Percentiles rank a stretch among this genome's conserved stretches.
Evolutionary conservation across 2,888 invertebrate species (phyloP).

Genomic region (Poecilus cupreus): DNA sequence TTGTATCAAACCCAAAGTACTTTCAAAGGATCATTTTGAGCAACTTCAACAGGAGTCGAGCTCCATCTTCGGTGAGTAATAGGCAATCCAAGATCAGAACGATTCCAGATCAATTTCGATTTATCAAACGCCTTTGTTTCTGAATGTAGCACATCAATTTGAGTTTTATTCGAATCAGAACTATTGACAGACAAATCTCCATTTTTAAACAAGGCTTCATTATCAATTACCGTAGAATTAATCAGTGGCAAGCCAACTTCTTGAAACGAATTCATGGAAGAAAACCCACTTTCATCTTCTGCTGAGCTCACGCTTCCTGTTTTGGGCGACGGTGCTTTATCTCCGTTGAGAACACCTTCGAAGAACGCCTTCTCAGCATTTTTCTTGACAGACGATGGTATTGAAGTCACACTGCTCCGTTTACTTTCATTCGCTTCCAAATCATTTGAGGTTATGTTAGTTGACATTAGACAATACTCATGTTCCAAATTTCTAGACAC

Average conservation of each 20-base stretch:
- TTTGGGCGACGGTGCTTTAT: slow-evolving; percentile 65
- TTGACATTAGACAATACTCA: slow-evolving; percentile 28
- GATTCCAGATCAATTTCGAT: slow-evolving; percentile 57
- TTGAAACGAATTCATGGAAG: slow-evolving; percentile 89
- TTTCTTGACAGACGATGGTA: slow-evolving; percentile 36
- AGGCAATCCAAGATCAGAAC: slow-evolving; percentile 53
- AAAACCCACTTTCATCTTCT: slow-evolving; percentile 91
- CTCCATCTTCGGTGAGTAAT: slow-evolving; percentile 68
- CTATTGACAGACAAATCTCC: slow-evolving; percentile 59
- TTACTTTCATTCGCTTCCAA: slow-evolving; percentile 19
- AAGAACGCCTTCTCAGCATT: slow-evolving; percentile 46
- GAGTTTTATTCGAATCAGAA: slow-evolving; percentile 58
- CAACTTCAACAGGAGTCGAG: slow-evolving; percentile 68
- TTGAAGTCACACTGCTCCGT: slow-evolving; percentile 46
- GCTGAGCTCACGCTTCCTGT: slow-evolving; percentile 71
- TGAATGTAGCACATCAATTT: slow-evolving; percentile 34
- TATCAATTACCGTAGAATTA: slow-evolving; percentile 66
- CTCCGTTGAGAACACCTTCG: slow-evolving; percentile 41
- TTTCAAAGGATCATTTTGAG: slow-evolving; percentile 64
- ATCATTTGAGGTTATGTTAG: slow-evolving; percentile 38
- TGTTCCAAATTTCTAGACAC: neutral
- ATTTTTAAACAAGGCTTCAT: slow-evolving; percentile 66
- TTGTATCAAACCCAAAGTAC: slow-evolving; percentile 68
- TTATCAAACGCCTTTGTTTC: slow-evolving; percentile 43
- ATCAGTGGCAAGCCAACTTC: slow-evolving; percentile 83